A percentile compares a stretch with the other conserved stretches of the same genome.
Evolutionary conservation across 2,797 vertebrate species (phyloP).

Genomic region (Rhabdomys pumilio): DNA sequence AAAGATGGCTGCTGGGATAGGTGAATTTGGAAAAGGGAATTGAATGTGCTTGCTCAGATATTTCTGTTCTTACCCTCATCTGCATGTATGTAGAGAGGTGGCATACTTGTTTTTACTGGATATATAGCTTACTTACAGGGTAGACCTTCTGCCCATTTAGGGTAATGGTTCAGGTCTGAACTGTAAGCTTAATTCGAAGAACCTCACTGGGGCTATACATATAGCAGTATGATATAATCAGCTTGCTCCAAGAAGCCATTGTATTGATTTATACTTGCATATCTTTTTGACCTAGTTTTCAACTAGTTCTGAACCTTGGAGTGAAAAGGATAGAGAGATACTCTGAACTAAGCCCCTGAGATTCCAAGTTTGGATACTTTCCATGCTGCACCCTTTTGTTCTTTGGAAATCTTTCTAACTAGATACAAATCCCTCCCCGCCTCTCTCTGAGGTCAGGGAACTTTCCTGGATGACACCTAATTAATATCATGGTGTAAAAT

Average conservation of each 20-base stretch:
- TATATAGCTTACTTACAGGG: background rate
- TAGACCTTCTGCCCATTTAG: background rate
- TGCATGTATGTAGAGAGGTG: background rate
- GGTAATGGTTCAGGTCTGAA: background rate
- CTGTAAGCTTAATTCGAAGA: constrained; percentile 35
- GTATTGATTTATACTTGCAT: background rate
- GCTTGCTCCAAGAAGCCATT: background rate
- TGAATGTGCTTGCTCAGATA: background rate
- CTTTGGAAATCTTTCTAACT: background rate
- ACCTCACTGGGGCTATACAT: background rate
- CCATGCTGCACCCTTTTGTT: background rate
- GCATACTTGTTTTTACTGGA: background rate
- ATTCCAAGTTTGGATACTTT: background rate
- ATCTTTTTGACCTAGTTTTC: background rate
- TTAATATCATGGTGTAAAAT: background rate
- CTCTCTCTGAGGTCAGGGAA: background rate
- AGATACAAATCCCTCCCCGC: background rate
- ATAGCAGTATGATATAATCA: background rate
- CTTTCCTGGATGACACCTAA: background rate
- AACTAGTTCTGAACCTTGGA: background rate
- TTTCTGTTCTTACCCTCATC: background rate
- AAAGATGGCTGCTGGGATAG: background rate
- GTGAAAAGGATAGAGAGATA: background rate
- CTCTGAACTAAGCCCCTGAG: background rate
- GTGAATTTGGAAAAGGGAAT: background rate